A percentile compares a stretch with the other conserved stretches of the same genome.
Conservation (phyloP, 2,888 invertebrate species). For the Nomada goodeniana region DNA sequence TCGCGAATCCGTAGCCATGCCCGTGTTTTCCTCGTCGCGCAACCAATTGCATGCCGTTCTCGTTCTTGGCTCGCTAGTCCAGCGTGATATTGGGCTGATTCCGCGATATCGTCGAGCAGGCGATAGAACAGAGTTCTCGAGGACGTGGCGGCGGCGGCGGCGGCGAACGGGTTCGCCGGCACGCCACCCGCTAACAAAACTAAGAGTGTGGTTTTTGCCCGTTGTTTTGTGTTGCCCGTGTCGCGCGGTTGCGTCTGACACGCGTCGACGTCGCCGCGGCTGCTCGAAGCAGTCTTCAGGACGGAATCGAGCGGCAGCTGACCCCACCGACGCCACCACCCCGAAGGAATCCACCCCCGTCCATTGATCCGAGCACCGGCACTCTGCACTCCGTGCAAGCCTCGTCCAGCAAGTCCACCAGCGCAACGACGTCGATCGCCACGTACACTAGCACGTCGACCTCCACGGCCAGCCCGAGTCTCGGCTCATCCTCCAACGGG, state of each 20-base stretch:
- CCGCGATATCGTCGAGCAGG: conserved; percentile 32
- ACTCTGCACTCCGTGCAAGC: conserved; percentile 71
- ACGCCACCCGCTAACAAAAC: conserved; percentile 29
- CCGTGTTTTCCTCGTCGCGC: not conserved
- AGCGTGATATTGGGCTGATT: conserved; percentile 24
- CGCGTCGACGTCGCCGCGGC: conserved; percentile 45
- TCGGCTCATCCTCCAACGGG: conserved; percentile 79
- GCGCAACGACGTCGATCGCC: conserved; percentile 66
- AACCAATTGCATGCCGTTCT: conserved; percentile 57
- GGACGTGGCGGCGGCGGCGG: conserved; percentile 33
- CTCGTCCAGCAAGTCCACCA: conserved; percentile 71
- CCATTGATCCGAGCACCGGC: conserved; percentile 73
- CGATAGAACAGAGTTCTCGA: conserved; percentile 41
- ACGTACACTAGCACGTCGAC: conserved; percentile 74
- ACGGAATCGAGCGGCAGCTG: conserved; percentile 87
- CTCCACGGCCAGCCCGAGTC: conserved; percentile 77
- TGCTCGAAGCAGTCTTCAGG: conserved; percentile 85
- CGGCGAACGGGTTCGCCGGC: conserved; percentile 29
- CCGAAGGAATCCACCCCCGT: conserved; percentile 83
- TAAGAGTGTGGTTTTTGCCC: conserved; percentile 65
- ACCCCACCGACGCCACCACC: conserved; percentile 87
- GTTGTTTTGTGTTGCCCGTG: conserved; percentile 48
- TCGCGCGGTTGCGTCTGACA: conserved; percentile 43
- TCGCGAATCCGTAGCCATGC: too few species aligned
- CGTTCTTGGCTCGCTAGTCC: conserved; percentile 9